These are phyloP conservation scores for human (Homo sapiens) DNA, from an alignment of 2,113 vertebrate species.

Conservation along the genomic window DNA sequence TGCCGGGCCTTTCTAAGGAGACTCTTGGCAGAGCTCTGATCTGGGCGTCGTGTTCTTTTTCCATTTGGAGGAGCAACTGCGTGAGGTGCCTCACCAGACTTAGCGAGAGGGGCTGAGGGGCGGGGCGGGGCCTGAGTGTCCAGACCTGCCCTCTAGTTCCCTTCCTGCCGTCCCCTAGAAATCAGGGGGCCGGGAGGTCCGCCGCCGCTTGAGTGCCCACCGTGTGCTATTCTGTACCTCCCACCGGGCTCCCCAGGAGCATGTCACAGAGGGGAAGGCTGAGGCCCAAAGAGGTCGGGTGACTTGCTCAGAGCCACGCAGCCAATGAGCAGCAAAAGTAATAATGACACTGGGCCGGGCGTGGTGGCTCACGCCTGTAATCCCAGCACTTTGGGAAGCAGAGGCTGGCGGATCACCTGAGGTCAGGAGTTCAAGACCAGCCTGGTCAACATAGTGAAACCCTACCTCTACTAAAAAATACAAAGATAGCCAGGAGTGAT, in stretches of 20 bases:
- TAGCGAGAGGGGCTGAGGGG: constrained; percentile 75
- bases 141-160: not conserved
- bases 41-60: constrained; percentile 79
- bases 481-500: too few species aligned
- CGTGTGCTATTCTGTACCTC: not conserved
- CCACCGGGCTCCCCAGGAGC: not conserved
- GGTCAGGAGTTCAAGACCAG: too few species aligned
- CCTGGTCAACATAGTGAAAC: too few species aligned
- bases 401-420: too few species aligned
- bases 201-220: not conserved
- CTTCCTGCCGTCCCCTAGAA: not conserved
- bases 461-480: too few species aligned
- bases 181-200: not conserved
- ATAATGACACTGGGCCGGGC: not conserved
- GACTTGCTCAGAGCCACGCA: not conserved
- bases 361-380: too few species aligned
- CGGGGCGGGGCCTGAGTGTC: fast-evolving
- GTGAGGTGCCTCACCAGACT: constrained; percentile 78
- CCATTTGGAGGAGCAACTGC: constrained; percentile 77
- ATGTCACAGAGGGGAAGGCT: not conserved
- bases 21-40: constrained; percentile 81
- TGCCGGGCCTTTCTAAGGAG: constrained; percentile 80
- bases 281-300: not conserved
- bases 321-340: not conserved
- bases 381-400: too few species aligned